Base-by-base conservation (phyloP, 2,113 vertebrate genomes). In the Campylomormyrus tamandua region DNA sequence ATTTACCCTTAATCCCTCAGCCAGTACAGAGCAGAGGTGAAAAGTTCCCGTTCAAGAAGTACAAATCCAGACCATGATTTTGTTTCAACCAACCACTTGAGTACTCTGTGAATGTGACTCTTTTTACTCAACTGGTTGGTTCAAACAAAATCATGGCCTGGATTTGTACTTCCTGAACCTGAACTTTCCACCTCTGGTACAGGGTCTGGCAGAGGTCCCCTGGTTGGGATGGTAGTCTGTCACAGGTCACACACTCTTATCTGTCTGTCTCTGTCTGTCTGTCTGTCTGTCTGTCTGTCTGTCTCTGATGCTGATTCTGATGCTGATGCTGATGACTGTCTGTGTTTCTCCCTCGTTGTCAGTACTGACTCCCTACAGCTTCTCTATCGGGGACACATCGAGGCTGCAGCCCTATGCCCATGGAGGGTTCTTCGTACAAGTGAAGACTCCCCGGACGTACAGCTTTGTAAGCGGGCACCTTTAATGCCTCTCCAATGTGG, bases 331-430 rank as follows among this genome's bases (percentile, higher is more conserved):
- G 48, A 49, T 85, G 11, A 87, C 46, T 85, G 62, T 13, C 1
- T 83, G 35, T 89, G 42, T 88, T 91, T 90, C 21, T 92, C 17
- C 92, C 92, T 92, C 91, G 77, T 91, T 77, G 95, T 49, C 93
- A 99, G 98, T 98, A 91, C 90, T 98, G 85, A 98, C 98, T 87
- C 96, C 98, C 31, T 96, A 98, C 93, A 98, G 97, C 93, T 99
- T 99, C 95, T 94, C 96, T 91, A 97, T 99, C 93, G 97, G 96
- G 46, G 95, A 99, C 92, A 99, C 98, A 0, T 96, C 97, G 24
- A 92, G 94, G 6, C 94, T 98, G 92, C 96, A 97, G 90, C 94
- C 96, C 62, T 98, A 98, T 92, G 94, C 96, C 91, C 97, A 99
- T 0, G 98, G 98, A 90, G 98, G 98, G 48, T 97, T 98, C 93